phyloP scores from a whole-genome alignment of 2,113 vertebrate genomes.

The Rhabdornis inornatus region DNA sequence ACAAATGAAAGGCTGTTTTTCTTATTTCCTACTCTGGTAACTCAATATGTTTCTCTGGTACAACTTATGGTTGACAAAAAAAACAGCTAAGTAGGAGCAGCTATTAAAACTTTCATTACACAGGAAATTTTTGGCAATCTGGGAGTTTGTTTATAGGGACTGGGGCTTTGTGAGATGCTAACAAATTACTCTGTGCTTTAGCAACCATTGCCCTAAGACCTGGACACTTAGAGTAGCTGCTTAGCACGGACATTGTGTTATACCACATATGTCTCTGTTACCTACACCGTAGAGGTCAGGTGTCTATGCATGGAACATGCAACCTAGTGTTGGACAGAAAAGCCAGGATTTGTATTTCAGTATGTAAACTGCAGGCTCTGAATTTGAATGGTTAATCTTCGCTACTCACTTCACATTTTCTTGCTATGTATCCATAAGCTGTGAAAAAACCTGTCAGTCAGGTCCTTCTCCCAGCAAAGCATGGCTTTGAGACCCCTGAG shows the following conservation, averaged over 20 bases:
- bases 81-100: not conserved
- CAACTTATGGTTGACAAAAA: not conserved
- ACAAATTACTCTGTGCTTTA: slow-evolving; percentile 12
- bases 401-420: not conserved
- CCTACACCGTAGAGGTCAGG: not conserved
- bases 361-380: not conserved
- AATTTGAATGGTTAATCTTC: slow-evolving; percentile 11
- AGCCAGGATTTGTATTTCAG: not conserved
- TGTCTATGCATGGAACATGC: not conserved
- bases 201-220: not conserved
- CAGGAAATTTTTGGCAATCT: not conserved
- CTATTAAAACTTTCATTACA: not conserved
- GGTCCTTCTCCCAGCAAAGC: not conserved
- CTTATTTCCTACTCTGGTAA: not conserved
- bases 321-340: not conserved
- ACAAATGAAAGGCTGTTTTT: not conserved
- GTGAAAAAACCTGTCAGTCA: not conserved
- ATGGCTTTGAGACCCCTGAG: not conserved
- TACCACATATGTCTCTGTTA: not conserved
- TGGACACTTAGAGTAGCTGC: not conserved
- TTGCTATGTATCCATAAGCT: not conserved
- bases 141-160: not conserved
- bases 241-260: not conserved
- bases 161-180: not conserved
- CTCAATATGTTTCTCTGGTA: not conserved